These are phyloP conservation scores for Rattus rattus DNA, from an alignment of 2,113 vertebrate genomes.

Conservation along the genomic window DNA sequence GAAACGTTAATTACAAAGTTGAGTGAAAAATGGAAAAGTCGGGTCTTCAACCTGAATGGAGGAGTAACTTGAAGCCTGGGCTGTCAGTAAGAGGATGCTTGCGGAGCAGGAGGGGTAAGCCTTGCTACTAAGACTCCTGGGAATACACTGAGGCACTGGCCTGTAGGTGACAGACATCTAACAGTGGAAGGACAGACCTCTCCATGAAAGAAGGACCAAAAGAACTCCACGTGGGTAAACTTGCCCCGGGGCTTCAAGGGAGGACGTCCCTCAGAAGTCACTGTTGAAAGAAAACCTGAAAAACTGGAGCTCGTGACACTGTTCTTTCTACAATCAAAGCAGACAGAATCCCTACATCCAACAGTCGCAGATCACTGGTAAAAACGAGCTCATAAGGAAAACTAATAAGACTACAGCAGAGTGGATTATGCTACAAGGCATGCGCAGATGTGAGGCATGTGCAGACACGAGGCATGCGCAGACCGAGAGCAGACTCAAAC, in stretches of 20 bases:
- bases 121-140: background rate
- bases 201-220: background rate
- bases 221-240: background rate
- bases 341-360: background rate
- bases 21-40: background rate
- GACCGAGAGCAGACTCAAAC: background rate
- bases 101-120: no score
- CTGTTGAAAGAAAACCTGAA: background rate
- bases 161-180: background rate
- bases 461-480: background rate
- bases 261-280: background rate
- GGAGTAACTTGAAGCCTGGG: background rate
- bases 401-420: background rate
- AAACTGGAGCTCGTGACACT: no score
- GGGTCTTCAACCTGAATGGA: background rate
- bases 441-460: background rate
- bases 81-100: background rate
- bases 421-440: background rate
- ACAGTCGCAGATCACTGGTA: background rate
- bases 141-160: background rate
- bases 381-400: background rate
- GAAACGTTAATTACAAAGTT: background rate
- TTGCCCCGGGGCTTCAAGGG: background rate
- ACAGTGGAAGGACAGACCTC: background rate
- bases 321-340: background rate